A percentile compares a stretch with the other conserved stretches of the same genome.
Conservation (phyloP, 2,113 vertebrate genomes). For the Theristicus caerulescens region DNA sequence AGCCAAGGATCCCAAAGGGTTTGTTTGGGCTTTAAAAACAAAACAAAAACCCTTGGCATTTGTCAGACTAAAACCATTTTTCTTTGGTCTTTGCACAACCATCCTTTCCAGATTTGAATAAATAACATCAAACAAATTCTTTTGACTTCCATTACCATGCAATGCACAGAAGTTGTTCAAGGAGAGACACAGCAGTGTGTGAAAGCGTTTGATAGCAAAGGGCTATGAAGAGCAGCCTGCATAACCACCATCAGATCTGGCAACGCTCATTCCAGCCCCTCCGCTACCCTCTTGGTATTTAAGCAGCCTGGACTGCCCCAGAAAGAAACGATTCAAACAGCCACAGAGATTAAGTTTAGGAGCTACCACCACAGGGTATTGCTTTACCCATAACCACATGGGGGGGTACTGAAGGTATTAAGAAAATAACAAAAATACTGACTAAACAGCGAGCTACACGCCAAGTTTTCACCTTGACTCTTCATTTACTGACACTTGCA, state of each 20-base stretch:
- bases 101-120: conserved; percentile 41
- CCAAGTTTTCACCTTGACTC: background rate
- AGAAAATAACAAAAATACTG: background rate
- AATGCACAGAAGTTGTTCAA: background rate
- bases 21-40: conserved; percentile 58
- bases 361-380: background rate
- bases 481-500: background rate
- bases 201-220: background rate
- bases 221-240: background rate
- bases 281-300: background rate
- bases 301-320: background rate
- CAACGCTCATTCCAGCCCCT: background rate
- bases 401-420: background rate
- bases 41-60: conserved; percentile 60
- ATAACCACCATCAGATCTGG: background rate
- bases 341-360: background rate
- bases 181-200: background rate
- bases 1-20: conserved; percentile 55
- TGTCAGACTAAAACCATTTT: conserved; percentile 57
- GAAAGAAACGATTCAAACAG: background rate
- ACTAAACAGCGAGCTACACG: background rate
- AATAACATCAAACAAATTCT: conserved; percentile 57
- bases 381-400: background rate
- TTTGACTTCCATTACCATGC: conserved; percentile 5
- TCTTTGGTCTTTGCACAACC: conserved; percentile 48